phyloP scores from a whole-genome alignment of 2,888 invertebrate genomes.

The Sinotaia quadrata region DNA sequence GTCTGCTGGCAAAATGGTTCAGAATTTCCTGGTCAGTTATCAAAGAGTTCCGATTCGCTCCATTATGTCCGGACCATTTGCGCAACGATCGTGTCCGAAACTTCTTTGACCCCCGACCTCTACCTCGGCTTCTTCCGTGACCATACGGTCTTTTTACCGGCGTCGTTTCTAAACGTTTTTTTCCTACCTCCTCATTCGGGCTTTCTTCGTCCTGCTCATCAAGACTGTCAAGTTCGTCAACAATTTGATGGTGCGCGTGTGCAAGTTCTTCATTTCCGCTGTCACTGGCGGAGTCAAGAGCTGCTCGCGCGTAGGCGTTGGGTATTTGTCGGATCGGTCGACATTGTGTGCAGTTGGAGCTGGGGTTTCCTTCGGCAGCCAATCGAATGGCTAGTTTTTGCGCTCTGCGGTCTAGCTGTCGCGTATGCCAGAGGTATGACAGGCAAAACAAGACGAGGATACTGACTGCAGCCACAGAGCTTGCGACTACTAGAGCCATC shows the following conservation, averaged over 20 bases:
- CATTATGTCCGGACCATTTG: constrained; percentile 25
- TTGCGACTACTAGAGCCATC: constrained; percentile 57
- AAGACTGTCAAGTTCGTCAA: constrained; percentile 23
- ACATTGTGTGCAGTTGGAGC: constrained; percentile 26
- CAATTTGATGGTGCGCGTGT: background rate
- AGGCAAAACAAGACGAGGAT: constrained; percentile 62
- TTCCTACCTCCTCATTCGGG: constrained; percentile 26
- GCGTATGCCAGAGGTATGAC: constrained; percentile 59
- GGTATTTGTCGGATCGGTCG: constrained; percentile 31
- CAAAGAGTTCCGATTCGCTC: constrained; percentile 37
- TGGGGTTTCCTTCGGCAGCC: constrained; percentile 44
- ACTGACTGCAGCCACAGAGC: constrained; percentile 58
- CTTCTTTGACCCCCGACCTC: constrained; percentile 44
- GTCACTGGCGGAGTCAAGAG: constrained; percentile 18
- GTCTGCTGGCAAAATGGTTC: constrained; percentile 51
- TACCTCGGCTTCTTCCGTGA: constrained; percentile 23
- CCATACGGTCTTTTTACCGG: constrained; percentile 7
- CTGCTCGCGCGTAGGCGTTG: constrained; percentile 24
- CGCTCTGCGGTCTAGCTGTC: constrained; percentile 58
- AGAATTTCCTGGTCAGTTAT: constrained; percentile 60
- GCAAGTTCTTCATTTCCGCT: constrained; percentile 12
- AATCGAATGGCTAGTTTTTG: constrained; percentile 55
- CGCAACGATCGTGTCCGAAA: constrained; percentile 29
- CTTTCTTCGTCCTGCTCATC: constrained; percentile 29
- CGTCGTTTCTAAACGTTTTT: too few species aligned